Evolutionary conservation across 2,888 invertebrate species (phyloP).

Genomic region (Anodontia alba): DNA sequence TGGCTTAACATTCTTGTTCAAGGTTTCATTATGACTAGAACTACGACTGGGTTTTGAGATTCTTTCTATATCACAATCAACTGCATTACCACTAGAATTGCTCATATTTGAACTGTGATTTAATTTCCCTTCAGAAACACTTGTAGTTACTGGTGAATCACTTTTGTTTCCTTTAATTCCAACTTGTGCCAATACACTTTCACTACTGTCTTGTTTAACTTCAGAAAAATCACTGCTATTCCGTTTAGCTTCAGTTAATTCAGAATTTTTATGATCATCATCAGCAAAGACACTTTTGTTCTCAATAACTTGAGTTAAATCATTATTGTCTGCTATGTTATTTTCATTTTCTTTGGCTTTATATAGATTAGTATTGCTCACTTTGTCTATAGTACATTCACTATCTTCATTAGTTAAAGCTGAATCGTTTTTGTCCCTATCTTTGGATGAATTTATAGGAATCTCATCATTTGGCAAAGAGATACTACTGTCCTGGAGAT

Average conservation of each 20-base stretch:
- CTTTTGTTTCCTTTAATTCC: no score
- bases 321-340: background rate
- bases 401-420: background rate
- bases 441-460: background rate
- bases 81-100: background rate
- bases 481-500: background rate
- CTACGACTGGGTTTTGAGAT: background rate
- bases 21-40: background rate
- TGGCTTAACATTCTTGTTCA: constrained; percentile 16
- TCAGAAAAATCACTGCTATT: background rate
- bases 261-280: background rate
- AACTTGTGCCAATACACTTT: no score
- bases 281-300: background rate
- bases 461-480: background rate
- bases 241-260: background rate
- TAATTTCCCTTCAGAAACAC: background rate
- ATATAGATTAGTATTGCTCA: background rate
- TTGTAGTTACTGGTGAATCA: background rate
- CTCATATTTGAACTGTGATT: background rate
- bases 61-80: constrained; percentile 2
- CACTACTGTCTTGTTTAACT: background rate
- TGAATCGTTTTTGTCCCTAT: background rate
- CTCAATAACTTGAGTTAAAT: background rate
- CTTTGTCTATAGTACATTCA: background rate
- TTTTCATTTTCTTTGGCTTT: background rate